phyloP scores from a whole-genome alignment of 2,113 vertebrate genomes.

The Leuciscus idus region DNA sequence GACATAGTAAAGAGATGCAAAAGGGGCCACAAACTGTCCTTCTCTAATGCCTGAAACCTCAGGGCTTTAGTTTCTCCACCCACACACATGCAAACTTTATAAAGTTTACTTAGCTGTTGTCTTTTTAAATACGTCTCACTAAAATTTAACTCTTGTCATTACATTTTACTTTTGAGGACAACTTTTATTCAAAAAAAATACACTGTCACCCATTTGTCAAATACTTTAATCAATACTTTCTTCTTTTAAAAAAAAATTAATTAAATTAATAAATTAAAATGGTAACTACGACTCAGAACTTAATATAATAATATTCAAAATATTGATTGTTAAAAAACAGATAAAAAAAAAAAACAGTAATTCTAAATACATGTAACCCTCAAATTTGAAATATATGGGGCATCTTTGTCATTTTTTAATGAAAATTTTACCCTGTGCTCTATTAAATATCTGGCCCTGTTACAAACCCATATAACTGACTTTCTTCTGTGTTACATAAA shows the following conservation, averaged over 20 bases:
- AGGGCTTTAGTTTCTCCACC: not conserved
- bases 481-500: not conserved
- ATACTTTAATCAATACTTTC: not conserved
- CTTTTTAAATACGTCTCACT: not conserved
- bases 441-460: not conserved
- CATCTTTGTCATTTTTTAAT: not conserved
- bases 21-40: slow-evolving; percentile 35
- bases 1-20: slow-evolving; percentile 34
- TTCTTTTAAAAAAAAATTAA: not conserved
- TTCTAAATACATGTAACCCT: not conserved
- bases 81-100: not conserved
- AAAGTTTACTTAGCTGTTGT: not conserved
- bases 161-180: not conserved
- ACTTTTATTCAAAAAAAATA: not conserved
- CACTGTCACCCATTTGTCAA: not conserved
- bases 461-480: not conserved
- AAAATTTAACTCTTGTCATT: not conserved
- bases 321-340: not conserved
- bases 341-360: too few relatives aligned
- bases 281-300: not conserved
- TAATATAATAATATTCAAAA: not conserved
- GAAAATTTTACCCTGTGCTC: not conserved
- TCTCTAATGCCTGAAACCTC: not conserved
- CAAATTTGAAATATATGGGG: not conserved
- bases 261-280: not conserved